Evolutionary conservation across 2,888 invertebrate genomes (phyloP), one percentile per base, ranked within the genome.

Genomic region (Lagria hirta): DNA sequence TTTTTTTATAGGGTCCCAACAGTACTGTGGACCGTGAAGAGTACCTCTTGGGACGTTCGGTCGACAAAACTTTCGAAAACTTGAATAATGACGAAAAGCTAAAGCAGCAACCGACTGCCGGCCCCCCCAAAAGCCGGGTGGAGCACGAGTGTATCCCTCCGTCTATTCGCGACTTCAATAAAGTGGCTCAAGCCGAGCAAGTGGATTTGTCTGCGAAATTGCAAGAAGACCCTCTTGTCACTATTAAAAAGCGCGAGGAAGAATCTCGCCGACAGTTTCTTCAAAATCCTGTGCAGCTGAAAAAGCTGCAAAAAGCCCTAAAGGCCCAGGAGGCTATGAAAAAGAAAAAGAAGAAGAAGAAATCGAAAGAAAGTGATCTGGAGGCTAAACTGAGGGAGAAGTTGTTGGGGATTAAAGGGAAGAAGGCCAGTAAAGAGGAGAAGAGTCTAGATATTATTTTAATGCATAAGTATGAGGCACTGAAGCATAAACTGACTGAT

Each of bases 221-320:
- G 49, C 82, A 94, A 65, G 96, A 97, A 70, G 97, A 97, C 75
- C 97, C 97, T 0, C 71, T 97, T 21, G 83, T 91, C 65, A 79
- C 87, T 2, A 95, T 97, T 4, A 89, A 87, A 60, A 88, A 92
- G 64, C 81, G 88, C 38, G 95, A 96, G 73, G 83, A 93, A 65
- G 94, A 96, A 63, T 86, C 88, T 0, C 76, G 88, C 22, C 83
- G 85, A 44, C 86, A 89, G 44, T 75, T 97, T 18, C 69, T 97
- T 2, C 88, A 92, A 59, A 97, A 97, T 76, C 96, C 96, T 1
- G 81, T 96, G 0, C 91, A 91, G 69, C 74, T 97, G 54, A 92
- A 91, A 54, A 85, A 87, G 62, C 74, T 97, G 1, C 83, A 92
- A 57, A 83, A 89, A 63, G 75, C 92, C 60, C 80, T 94, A 48